A percentile compares a stretch with the other conserved stretches of the same genome.
Evolutionary conservation across 2,113 vertebrate species (phyloP).

Genomic region (Anhinga rufa): DNA sequence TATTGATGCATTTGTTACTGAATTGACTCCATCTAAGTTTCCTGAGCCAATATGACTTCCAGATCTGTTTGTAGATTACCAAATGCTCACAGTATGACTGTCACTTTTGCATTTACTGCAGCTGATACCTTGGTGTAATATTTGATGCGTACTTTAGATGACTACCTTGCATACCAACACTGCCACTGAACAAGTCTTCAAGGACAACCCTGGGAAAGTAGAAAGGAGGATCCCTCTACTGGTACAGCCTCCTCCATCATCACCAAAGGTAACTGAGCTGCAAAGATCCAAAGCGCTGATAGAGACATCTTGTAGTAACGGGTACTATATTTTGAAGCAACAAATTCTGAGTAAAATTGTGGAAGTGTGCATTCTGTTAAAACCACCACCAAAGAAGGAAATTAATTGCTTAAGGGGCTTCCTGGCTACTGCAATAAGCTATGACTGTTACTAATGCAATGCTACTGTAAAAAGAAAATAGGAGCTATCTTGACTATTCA

Average conservation of each 20-base stretch:
- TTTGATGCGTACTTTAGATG: background rate
- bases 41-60: background rate
- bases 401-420: background rate
- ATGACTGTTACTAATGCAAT: background rate
- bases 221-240: background rate
- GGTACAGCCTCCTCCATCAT: background rate
- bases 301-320: background rate
- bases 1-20: conserved; percentile 2
- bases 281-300: background rate
- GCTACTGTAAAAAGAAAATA: background rate
- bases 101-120: conserved; percentile 17
- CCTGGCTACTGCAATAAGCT: background rate
- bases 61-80: conserved; percentile 13
- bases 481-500: background rate
- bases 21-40: background rate
- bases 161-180: background rate
- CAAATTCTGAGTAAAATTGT: conserved; percentile 1
- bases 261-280: background rate
- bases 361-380: background rate
- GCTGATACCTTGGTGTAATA: background rate
- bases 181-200: background rate
- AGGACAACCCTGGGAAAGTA: background rate
- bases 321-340: background rate
- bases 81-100: background rate
- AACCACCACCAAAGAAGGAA: background rate